Evolutionary conservation across 1,140 invertebrate species (phyloP).

Genomic region (Brachionus rotundiformis): DNA sequence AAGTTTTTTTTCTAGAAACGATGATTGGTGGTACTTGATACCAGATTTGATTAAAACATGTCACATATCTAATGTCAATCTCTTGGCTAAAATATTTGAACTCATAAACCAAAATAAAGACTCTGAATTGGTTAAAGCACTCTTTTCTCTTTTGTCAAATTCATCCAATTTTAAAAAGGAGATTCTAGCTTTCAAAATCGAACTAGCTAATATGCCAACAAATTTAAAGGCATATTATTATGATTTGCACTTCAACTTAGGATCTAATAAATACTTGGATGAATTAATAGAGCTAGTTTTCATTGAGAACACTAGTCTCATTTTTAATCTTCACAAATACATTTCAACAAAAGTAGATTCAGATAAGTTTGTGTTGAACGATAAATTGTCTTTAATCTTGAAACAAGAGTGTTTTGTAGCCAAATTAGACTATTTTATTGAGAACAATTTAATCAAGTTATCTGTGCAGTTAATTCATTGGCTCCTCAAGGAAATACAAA

Average conservation of each 20-base stretch:
- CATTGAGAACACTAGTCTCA: background rate
- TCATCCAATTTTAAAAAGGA: background rate
- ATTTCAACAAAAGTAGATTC: background rate
- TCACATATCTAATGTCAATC: background rate
- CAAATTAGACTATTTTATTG: background rate
- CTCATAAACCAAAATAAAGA: background rate
- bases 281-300: background rate
- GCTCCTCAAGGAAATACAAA: background rate
- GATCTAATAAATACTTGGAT: background rate
- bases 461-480: too few relatives aligned
- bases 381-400: background rate
- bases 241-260: constrained; percentile 10
- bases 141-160: constrained; percentile 17
- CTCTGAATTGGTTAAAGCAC: background rate
- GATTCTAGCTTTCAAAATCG: background rate
- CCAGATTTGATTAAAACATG: background rate
- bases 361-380: background rate
- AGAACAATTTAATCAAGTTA: background rate
- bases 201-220: background rate
- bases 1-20: background rate
- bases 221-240: background rate
- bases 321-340: constrained; percentile 3
- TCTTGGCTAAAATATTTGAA: background rate
- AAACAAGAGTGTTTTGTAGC: background rate
- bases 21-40: background rate